phyloP scores from a whole-genome alignment of 2,113 vertebrate species.

The Podiceps cristatus region DNA sequence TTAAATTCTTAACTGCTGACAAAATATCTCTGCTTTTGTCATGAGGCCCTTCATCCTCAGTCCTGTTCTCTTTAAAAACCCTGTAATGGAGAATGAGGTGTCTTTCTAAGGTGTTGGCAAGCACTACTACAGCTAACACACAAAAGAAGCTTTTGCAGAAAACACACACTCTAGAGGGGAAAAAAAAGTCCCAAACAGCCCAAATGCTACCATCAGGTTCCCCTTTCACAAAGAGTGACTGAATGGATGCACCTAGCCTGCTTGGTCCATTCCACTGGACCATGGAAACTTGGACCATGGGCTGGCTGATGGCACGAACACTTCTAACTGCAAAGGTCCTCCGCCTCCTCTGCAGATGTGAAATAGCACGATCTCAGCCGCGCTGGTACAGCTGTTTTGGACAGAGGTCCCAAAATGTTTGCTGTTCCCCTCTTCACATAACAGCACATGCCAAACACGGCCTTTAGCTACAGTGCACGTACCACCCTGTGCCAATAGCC shows the following conservation, averaged over 20 bases:
- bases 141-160: neutral
- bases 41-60: neutral
- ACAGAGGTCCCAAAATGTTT: neutral
- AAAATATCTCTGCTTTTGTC: neutral
- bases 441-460: neutral
- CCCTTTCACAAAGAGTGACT: neutral
- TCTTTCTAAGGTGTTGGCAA: neutral
- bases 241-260: neutral
- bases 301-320: neutral
- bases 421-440: neutral
- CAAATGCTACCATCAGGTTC: neutral
- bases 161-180: neutral
- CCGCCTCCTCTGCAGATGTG: neutral
- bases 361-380: accelerated
- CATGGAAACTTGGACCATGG: neutral
- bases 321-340: neutral
- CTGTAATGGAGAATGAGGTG: accelerated
- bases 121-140: neutral
- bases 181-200: neutral
- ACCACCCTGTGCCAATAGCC: neutral
- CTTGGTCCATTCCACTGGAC: too few species aligned
- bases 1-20: neutral
- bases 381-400: neutral
- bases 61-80: neutral
- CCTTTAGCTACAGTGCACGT: neutral